These are phyloP conservation scores for Pediacus dermestoides DNA, from an alignment of 2,888 invertebrate species.

Conservation along the genomic window DNA sequence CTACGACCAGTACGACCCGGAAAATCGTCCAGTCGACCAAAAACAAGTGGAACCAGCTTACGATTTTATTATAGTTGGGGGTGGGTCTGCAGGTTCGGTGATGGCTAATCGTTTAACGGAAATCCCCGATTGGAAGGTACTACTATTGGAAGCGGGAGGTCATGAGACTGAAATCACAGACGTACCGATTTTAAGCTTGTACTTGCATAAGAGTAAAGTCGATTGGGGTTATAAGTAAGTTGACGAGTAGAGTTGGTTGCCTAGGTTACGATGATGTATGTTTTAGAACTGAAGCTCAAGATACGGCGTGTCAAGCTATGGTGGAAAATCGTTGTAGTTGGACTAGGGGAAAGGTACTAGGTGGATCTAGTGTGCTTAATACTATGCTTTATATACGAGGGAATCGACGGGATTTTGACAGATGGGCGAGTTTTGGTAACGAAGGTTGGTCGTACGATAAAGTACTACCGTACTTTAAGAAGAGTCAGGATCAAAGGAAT, in stretches of 20 bases:
- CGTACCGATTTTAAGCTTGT: constrained; percentile 80
- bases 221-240: constrained; percentile 85
- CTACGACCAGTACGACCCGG: constrained; percentile 81
- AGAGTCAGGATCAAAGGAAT: constrained; percentile 84
- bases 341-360: constrained; percentile 86
- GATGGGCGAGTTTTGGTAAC: constrained; percentile 83
- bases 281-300: constrained; percentile 76
- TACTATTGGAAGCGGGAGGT: constrained; percentile 81
- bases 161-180: constrained; percentile 85
- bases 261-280: background rate
- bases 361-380: constrained; percentile 84
- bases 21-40: constrained; percentile 67
- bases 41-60: constrained; percentile 62
- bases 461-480: constrained; percentile 77
- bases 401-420: constrained; percentile 79
- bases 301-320: constrained; percentile 83
- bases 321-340: constrained; percentile 78
- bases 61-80: constrained; percentile 80
- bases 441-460: constrained; percentile 85
- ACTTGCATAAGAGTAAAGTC: constrained; percentile 82
- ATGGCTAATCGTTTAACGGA: constrained; percentile 78
- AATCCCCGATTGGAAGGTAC: constrained; percentile 71
- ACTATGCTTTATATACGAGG: constrained; percentile 91
- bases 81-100: constrained; percentile 81
- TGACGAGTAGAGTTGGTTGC: background rate